These are phyloP conservation scores for Parapsyche elsis DNA, from an alignment of 1,140 invertebrate genomes.

Conservation along the genomic window DNA sequence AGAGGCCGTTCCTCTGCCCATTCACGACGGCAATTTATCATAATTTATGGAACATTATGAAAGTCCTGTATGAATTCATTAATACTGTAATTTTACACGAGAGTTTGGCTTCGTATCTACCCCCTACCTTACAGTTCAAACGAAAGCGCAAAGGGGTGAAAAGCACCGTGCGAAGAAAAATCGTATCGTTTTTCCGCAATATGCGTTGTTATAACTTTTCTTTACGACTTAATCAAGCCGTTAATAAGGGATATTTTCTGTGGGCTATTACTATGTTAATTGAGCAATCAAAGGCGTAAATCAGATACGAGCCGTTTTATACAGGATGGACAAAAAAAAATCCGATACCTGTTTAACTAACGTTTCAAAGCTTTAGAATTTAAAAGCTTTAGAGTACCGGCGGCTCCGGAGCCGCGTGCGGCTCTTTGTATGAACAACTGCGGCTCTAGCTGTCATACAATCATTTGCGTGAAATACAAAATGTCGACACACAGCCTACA, in stretches of 20 bases:
- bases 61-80: slow-evolving; percentile 45
- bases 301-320: background rate
- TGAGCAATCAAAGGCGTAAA: background rate
- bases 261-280: slow-evolving; percentile 30
- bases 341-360: too few relatives aligned
- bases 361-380: too few relatives aligned
- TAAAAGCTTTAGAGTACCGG: too few relatives aligned
- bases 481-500: too few relatives aligned
- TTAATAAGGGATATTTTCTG: slow-evolving; percentile 7
- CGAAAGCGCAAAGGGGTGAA: slow-evolving; percentile 18
- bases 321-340: too few relatives aligned
- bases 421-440: too few relatives aligned
- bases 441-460: too few relatives aligned
- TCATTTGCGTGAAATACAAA: too few relatives aligned
- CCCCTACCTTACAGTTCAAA: slow-evolving; percentile 1
- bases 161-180: slow-evolving; percentile 9
- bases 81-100: slow-evolving; percentile 41
- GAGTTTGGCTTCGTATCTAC: background rate
- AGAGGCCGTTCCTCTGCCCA: slow-evolving; percentile 6
- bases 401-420: too few relatives aligned
- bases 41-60: slow-evolving; percentile 39
- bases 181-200: slow-evolving; percentile 16
- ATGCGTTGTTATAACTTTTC: slow-evolving; percentile 9
- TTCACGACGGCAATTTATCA: slow-evolving; percentile 42
- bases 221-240: slow-evolving; percentile 38